Evolutionary conservation across 2,797 vertebrate genomes (phyloP).

Genomic region (Lerista edwardsae): DNA sequence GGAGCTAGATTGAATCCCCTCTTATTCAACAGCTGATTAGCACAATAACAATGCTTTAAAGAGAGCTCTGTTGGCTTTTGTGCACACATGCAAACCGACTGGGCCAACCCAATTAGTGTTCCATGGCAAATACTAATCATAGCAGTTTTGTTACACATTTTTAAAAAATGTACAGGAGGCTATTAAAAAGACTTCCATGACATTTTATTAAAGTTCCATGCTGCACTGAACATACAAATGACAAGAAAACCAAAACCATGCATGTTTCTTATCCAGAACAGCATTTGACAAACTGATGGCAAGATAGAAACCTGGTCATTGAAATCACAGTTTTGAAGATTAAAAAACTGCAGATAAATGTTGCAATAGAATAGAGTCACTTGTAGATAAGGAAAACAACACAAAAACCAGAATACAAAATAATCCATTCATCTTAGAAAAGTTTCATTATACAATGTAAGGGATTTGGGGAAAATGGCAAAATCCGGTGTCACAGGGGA

Average conservation of each 20-base stretch:
- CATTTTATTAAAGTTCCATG: constrained; percentile 78
- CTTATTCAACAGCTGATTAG: neutral
- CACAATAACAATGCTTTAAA: neutral
- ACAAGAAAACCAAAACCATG: constrained; percentile 68
- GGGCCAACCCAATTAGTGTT: neutral
- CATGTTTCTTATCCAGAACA: constrained; percentile 66
- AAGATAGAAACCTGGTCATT: constrained; percentile 72
- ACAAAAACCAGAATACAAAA: constrained; percentile 59
- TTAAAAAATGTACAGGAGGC: neutral
- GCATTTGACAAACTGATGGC: constrained; percentile 65
- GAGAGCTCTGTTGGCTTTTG: neutral
- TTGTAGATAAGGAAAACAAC: constrained; percentile 67
- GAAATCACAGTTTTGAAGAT: constrained; percentile 72
- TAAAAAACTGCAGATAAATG: constrained; percentile 67
- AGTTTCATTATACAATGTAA: constrained; percentile 50
- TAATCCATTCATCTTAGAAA: constrained; percentile 56
- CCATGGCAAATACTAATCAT: neutral
- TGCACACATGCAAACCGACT: neutral
- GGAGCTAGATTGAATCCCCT: neutral
- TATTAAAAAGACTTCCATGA: constrained; percentile 54
- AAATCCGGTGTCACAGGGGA: neutral
- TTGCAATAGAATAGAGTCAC: constrained; percentile 70
- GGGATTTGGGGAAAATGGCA: constrained; percentile 42
- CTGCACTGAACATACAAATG: constrained; percentile 72
- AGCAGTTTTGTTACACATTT: neutral